Conservation (phyloP, 2,888 invertebrate species). For the Mantis religiosa region DNA sequence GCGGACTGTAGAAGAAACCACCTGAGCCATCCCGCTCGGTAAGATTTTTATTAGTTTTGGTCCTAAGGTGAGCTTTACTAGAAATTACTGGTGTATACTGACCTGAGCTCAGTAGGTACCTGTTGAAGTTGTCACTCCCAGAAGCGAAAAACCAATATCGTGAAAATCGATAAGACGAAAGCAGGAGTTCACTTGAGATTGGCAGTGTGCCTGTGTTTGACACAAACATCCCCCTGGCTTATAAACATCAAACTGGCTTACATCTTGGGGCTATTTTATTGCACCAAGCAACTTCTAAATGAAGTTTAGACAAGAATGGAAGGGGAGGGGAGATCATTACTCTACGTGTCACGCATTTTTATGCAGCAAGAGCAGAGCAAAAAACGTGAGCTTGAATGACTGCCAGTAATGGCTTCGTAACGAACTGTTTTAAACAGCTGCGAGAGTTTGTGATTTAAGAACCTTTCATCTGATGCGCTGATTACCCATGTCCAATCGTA, state of each 20-base stretch:
- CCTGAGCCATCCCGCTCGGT: no score
- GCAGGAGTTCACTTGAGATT: background rate
- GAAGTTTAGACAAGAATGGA: background rate
- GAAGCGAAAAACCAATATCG: background rate
- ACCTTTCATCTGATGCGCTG: no score
- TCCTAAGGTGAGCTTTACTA: no score
- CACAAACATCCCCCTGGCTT: background rate
- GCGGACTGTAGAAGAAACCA: no score
- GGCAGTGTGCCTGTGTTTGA: background rate
- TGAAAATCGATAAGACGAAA: background rate
- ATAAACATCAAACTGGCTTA: background rate
- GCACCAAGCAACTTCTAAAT: background rate
- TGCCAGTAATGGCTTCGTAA: no score
- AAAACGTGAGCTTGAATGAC: no score
- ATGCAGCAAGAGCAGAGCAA: no score
- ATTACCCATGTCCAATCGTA: no score
- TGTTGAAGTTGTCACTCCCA: background rate
- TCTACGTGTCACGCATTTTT: background rate
- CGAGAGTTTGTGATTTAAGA: no score
- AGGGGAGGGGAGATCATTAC: background rate
- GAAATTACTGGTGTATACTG: background rate
- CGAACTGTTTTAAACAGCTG: no score
- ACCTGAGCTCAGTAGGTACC: background rate
- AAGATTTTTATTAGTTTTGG: no score
- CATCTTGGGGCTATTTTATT: background rate